These are phyloP conservation scores for Cataglyphis hispanica DNA, from an alignment of 1,140 invertebrate species.

Conservation along the genomic window DNA sequence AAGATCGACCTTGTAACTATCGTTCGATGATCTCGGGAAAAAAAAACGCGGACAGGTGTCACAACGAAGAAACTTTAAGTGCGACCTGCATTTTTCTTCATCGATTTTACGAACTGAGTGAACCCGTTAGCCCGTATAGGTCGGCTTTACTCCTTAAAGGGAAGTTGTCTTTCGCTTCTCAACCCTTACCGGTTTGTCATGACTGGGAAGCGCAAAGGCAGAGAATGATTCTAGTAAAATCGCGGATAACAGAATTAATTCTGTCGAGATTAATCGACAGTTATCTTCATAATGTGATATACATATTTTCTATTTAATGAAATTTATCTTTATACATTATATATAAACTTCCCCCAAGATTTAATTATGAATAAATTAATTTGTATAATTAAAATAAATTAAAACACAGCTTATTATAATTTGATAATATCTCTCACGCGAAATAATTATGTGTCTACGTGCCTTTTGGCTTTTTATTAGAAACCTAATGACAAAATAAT, in stretches of 20 bases:
- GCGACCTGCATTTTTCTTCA: conserved; percentile 49
- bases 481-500: background rate
- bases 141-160: conserved; percentile 77
- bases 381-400: background rate
- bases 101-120: conserved; percentile 69
- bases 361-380: background rate
- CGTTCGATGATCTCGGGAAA: conserved; percentile 50
- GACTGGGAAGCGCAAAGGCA: background rate
- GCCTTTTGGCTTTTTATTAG: background rate
- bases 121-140: conserved; percentile 81
- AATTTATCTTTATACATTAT: background rate
- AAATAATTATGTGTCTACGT: background rate
- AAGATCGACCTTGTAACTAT: conserved; percentile 20
- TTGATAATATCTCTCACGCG: background rate
- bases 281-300: background rate
- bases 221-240: conserved; percentile 7
- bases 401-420: background rate
- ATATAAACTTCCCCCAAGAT: background rate
- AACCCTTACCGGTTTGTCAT: conserved; percentile 44
- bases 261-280: background rate
- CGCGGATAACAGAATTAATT: conserved; percentile 15
- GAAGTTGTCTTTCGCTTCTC: conserved; percentile 78
- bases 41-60: conserved; percentile 57
- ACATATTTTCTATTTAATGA: background rate
- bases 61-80: conserved; percentile 35